phyloP scores from a whole-genome alignment of 2,797 vertebrate species.

The Streptopelia turtur region DNA sequence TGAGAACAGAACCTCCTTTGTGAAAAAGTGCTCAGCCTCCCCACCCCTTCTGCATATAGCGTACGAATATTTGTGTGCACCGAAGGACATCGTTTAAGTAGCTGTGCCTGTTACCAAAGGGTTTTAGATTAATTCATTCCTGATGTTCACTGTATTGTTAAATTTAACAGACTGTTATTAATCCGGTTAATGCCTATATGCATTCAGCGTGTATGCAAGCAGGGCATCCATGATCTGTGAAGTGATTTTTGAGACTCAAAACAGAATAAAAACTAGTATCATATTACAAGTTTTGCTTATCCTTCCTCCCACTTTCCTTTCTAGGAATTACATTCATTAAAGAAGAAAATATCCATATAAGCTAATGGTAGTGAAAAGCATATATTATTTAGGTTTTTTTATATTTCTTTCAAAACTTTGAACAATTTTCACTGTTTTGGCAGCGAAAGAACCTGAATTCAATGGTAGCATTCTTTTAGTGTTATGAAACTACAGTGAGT shows the following conservation, averaged over 20 bases:
- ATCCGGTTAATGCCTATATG: slow-evolving; percentile 4
- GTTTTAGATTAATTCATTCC: slow-evolving; percentile 55
- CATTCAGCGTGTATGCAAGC: not conserved
- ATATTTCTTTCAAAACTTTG: not conserved
- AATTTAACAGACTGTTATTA: slow-evolving; percentile 51
- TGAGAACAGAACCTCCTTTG: slow-evolving; percentile 67
- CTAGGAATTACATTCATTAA: not conserved
- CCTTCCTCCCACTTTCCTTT: not conserved
- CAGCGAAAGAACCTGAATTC: not conserved
- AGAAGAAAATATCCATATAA: not conserved
- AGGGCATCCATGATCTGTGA: not conserved
- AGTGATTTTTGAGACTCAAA: not conserved
- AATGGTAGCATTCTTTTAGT: not conserved
- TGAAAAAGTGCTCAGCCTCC: not conserved
- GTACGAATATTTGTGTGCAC: not conserved
- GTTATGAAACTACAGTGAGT: not conserved
- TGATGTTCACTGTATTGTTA: slow-evolving; percentile 53
- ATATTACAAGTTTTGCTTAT: not conserved
- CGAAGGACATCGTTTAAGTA: slow-evolving; percentile 6
- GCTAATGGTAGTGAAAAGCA: not conserved
- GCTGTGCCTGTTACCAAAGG: slow-evolving; percentile 31
- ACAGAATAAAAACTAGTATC: not conserved
- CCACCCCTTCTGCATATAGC: slow-evolving; percentile 45
- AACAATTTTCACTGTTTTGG: not conserved
- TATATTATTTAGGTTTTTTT: not conserved